These are phyloP conservation scores for Callocephalon fimbriatum DNA, from an alignment of 2,113 vertebrate species.

Conservation along the genomic window DNA sequence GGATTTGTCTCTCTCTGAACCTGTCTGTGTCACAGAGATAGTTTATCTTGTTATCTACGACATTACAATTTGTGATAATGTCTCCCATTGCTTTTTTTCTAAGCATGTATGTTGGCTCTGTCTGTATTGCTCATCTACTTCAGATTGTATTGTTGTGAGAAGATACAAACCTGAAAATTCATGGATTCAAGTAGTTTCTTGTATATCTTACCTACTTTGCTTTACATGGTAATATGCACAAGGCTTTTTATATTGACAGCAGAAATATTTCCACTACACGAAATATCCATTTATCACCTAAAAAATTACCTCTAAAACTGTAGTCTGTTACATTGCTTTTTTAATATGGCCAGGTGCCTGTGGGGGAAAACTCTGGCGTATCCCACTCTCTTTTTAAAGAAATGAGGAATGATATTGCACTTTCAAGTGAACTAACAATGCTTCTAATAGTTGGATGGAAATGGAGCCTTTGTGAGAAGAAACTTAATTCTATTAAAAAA, in stretches of 20 bases:
- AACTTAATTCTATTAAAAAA: background rate
- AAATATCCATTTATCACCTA: constrained; percentile 4
- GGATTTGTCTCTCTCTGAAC: background rate
- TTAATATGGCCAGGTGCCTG: background rate
- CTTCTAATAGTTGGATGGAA: background rate
- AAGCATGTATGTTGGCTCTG: background rate
- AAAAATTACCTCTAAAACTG: background rate
- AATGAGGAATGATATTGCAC: background rate
- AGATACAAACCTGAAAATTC: background rate
- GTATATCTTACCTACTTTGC: background rate
- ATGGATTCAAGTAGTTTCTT: background rate
- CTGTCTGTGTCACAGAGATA: constrained; percentile 1
- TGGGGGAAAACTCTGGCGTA: background rate
- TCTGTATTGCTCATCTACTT: background rate
- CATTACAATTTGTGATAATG: background rate
- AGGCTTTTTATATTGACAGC: background rate
- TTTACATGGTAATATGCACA: background rate
- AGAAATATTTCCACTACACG: constrained; percentile 1
- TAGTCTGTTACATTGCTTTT: background rate
- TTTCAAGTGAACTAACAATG: constrained; percentile 22
- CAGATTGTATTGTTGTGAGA: background rate
- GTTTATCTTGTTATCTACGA: constrained; percentile 20
- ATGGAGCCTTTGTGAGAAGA: background rate
- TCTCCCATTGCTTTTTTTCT: background rate
- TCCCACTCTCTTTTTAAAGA: background rate